Evolutionary conservation across 1,140 invertebrate genomes (phyloP), one percentile per base, ranked within the genome.

Genomic region (Scaptomyza hsui): DNA sequence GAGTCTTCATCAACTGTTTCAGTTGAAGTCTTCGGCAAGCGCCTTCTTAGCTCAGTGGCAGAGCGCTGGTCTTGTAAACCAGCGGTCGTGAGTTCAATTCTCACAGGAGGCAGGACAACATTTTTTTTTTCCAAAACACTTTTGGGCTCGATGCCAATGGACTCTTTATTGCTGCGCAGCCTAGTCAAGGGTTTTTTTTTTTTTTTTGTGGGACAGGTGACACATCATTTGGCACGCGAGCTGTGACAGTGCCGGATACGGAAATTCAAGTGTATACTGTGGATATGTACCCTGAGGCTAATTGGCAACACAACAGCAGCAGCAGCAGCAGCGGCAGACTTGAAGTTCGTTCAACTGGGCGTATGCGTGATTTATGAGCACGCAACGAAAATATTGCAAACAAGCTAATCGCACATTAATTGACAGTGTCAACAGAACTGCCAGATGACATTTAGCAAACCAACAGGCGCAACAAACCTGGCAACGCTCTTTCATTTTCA

Each of bases 31-130:
- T 95, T 94, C 95, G 95, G 94, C 56, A 12, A 32, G 45, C 18
- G 18, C 65, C 55, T 70, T 64, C 51, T 75, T 53, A 65, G 61
- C 57, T 86, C 56, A 68, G 56, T 61, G 76, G 79, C 75, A 63
- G 48, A 61, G 44, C 72, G 79, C 78, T 96, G 95, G 95, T 96
- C 95, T 96, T 95, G 95, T 96, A 96, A 96, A 96, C 95, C 95
- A 96, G 95, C 94, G 95, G 95, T 96, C 95, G 95, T 95, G 95
- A 96, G 95, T 96, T 96, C 95, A 94, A 96, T 94, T 94, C 95
- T 96, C 95, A 95, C 94, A 94, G 94, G 94, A 94, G 94, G 94
- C 94, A 35, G 24, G 24, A n/a, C 26, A 94, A 21, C 4, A 3
- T 56, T 51, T 39, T 72, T 61, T 71, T 71, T 35, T 51, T 49